Evolutionary conservation across 2,113 vertebrate species (phyloP), one percentile per base, ranked within the genome.

Genomic region (Pygoscelis adeliae): DNA sequence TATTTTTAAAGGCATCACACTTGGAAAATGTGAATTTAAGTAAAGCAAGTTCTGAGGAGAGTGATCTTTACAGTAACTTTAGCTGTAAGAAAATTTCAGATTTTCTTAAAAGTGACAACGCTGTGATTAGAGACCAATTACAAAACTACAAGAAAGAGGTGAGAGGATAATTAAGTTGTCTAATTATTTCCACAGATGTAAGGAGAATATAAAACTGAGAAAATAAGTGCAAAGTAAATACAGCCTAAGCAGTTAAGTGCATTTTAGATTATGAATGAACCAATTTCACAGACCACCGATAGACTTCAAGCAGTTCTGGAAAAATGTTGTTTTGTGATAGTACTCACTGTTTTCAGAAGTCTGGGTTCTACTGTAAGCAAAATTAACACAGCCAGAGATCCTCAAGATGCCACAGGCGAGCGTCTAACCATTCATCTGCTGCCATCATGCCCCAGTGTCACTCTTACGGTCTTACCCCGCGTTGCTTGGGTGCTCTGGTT

Each of bases 261-360:
- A 61, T 27, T 82, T 91, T 20, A 49, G 46, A 46, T 38, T 69
- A 15, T 3, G 4, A 76, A 56, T 2, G 13, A 96, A 49, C 5
- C 16, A 27, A 19, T 65, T 83, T 58, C 82, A 76, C n/a, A 79
- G 67, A 50, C 15, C 9, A 27, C 14, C 20, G 40, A 4, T 34
- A 52, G 32, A 61, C 77, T 61, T 56, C 27, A 66, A 65, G 19
- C 56, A 59, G 49, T 30, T 74, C 77, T 36, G 32, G 6, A 46
- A 47, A 30, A 42, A 22, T 0, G 6, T 42, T 15, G 11, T 5
- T 77, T 20, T 40, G 15, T 29, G 30, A 15, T 6, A 21, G 40
- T 69, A 97, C 97, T 97, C 44, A 97, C 97, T 0, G 17, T 49
- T 66, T 53, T 20, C 34, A 73, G 78, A 65, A 72, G 82, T 32